Conservation (phyloP, 2,888 invertebrate genomes). For the Lobophora halterata region DNA sequence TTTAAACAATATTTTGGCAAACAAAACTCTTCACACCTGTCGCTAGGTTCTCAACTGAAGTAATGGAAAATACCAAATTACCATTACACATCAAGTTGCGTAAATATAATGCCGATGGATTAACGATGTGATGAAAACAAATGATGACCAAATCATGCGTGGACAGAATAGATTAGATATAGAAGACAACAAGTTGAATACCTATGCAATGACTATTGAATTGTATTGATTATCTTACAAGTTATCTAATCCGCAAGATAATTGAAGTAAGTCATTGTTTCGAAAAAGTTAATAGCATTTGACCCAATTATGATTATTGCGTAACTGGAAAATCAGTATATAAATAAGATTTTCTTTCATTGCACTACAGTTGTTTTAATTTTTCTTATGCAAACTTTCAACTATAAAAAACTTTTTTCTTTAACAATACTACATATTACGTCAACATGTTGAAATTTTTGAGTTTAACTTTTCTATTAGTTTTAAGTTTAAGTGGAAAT, state of each 20-base stretch:
- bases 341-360: constrained; percentile 10
- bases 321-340: constrained; percentile 22
- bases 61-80: constrained; percentile 30
- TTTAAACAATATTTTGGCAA: no score
- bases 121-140: constrained; percentile 37
- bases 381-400: constrained; percentile 6
- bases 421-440: no score
- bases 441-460: constrained; percentile 28
- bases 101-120: constrained; percentile 33
- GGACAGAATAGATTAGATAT: constrained; percentile 33
- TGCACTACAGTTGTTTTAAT: constrained; percentile 13
- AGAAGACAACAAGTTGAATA: constrained; percentile 26
- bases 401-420: no score
- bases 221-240: constrained; percentile 18
- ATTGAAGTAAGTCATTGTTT: constrained; percentile 19
- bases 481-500: constrained; percentile 14
- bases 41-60: no score
- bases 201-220: constrained; percentile 19
- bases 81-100: constrained; percentile 22
- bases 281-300: constrained; percentile 23
- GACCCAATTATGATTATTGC: constrained; percentile 29
- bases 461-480: constrained; percentile 21
- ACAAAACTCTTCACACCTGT: no score
- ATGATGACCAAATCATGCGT: constrained; percentile 34
- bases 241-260: constrained; percentile 25